A percentile compares a stretch with the other conserved stretches of the same genome.
Conservation (phyloP, 2,797 vertebrate species). For the Heterohyrax brucei region DNA sequence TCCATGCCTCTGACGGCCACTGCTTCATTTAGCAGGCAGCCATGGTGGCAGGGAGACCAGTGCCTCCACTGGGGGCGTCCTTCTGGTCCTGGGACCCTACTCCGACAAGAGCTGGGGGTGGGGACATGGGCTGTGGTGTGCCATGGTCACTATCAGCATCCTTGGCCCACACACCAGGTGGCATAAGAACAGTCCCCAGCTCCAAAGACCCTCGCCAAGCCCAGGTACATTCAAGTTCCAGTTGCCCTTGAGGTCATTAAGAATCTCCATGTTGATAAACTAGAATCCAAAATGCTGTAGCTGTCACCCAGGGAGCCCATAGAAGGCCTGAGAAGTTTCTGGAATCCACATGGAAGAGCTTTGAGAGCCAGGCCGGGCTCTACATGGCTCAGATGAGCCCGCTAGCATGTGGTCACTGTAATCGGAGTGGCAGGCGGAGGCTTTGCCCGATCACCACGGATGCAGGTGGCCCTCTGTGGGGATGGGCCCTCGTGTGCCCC, state of each 20-base stretch:
- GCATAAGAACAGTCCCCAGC: not conserved
- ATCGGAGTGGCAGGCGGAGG: too few relatives aligned
- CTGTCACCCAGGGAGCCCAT: not conserved
- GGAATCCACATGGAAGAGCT: not conserved
- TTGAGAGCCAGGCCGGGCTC: not conserved
- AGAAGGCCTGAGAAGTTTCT: not conserved
- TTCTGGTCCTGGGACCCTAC: too few relatives aligned
- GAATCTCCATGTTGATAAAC: not conserved
- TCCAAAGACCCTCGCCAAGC: too few relatives aligned
- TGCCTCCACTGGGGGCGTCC: fast-evolving
- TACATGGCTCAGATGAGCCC: fast-evolving
- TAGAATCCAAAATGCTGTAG: not conserved
- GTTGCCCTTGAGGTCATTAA: not conserved
- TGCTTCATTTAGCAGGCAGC: not conserved
- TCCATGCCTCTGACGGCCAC: not conserved
- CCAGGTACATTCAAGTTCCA: fast-evolving
- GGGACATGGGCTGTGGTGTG: too few relatives aligned
- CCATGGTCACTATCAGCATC: too few relatives aligned
- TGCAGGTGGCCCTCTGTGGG: too few relatives aligned
- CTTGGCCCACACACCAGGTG: not conserved
- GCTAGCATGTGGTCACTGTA: too few relatives aligned
- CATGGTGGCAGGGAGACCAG: not conserved
- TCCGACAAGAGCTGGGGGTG: not conserved
- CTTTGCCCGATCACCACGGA: not conserved
- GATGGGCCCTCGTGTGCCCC: fast-evolving